A percentile compares a stretch with the other conserved stretches of the same genome.
Evolutionary conservation across 2,797 vertebrate genomes (phyloP).

Genomic region (Siniperca undulata): DNA sequence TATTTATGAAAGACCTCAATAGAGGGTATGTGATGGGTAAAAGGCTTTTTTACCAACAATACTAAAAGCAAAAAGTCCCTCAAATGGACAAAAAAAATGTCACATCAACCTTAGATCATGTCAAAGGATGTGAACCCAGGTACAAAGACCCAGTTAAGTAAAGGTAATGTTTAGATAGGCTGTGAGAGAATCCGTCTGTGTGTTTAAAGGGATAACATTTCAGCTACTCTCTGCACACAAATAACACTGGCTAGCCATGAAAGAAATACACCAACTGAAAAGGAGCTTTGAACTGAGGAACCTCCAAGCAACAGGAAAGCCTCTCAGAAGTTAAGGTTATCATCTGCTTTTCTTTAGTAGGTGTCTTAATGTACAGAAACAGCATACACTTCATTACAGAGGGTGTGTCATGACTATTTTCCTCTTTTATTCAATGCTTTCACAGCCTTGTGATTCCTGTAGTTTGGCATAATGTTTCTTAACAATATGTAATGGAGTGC

Average conservation of each 20-base stretch:
- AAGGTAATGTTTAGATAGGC: constrained; percentile 77
- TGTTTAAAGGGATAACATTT: constrained; percentile 74
- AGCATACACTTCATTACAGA: constrained; percentile 13
- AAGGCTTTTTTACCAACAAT: constrained; percentile 85
- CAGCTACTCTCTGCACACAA: constrained; percentile 71
- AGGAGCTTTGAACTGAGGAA: constrained; percentile 74
- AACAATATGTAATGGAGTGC: constrained; percentile 14
- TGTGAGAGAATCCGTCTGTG: constrained; percentile 63
- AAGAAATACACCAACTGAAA: constrained; percentile 67
- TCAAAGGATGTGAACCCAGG: constrained; percentile 76
- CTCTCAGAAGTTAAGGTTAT: constrained; percentile 63
- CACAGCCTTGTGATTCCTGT: constrained; percentile 1
- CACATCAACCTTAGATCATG: constrained; percentile 83
- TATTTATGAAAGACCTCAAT: constrained; percentile 90
- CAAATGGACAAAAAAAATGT: constrained; percentile 80
- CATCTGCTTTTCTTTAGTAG: constrained; percentile 46
- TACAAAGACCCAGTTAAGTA: constrained; percentile 79
- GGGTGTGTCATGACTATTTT: neutral
- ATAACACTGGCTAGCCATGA: constrained; percentile 69
- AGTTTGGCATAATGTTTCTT: constrained; percentile 1
- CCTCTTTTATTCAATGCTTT: constrained; percentile 13
- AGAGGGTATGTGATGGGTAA: constrained; percentile 85
- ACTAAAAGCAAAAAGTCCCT: constrained; percentile 81
- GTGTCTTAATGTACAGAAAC: constrained; percentile 43
- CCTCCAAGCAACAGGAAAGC: constrained; percentile 70